These are phyloP conservation scores for Dicrostonyx torquatus DNA, from an alignment of 2,797 vertebrate genomes.

Conservation along the genomic window DNA sequence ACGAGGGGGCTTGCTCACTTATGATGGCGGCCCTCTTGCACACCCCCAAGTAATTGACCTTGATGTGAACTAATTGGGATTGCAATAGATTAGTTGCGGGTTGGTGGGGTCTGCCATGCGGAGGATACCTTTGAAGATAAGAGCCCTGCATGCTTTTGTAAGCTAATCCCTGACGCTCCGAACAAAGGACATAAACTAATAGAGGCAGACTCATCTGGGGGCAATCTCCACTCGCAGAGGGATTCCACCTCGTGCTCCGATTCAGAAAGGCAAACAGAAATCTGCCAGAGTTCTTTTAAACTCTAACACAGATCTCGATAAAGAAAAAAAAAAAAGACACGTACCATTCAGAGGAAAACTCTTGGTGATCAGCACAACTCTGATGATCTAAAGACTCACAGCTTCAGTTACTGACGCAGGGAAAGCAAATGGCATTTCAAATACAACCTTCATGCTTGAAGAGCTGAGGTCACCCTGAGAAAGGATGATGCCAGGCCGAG, in stretches of 20 bases:
- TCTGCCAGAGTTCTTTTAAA: conserved; percentile 82
- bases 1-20: conserved; percentile 50
- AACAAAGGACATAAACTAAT: conserved; percentile 84
- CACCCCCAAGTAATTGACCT: conserved; percentile 80
- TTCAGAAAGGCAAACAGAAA: conserved; percentile 79
- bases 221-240: conserved; percentile 66
- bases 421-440: conserved; percentile 85
- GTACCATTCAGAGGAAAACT: conserved; percentile 55
- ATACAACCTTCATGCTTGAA: conserved; percentile 84
- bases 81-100: conserved; percentile 79
- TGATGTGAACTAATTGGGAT: conserved; percentile 83
- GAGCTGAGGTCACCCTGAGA: conserved; percentile 86
- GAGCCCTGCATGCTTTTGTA: conserved; percentile 80
- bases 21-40: conserved; percentile 68
- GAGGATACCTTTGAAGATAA: conserved; percentile 86
- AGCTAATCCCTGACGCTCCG: conserved; percentile 82
- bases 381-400: conserved; percentile 85
- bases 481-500: conserved; percentile 79
- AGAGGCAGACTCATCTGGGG: conserved; percentile 83
- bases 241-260: conserved; percentile 72
- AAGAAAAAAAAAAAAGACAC: conserved; percentile 54
- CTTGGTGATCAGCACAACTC: conserved; percentile 81
- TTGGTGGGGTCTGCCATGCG: conserved; percentile 69
- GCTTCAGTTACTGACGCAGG: conserved; percentile 83
- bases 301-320: conserved; percentile 78